phyloP scores from a whole-genome alignment of 1,140 invertebrate species.

The Colletes gigas region DNA sequence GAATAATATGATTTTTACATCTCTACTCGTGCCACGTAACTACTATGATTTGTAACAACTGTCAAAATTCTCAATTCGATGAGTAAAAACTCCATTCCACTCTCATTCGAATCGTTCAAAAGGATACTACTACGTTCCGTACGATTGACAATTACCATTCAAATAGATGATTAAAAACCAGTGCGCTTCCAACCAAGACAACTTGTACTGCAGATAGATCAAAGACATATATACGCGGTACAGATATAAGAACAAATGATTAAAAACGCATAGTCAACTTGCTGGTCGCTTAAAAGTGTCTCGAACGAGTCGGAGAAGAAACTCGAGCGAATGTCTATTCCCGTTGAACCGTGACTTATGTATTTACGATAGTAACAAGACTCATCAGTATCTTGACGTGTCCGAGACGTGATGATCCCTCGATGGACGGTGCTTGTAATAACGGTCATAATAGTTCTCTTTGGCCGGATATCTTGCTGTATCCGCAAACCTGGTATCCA shows the following conservation, averaged over 20 bases:
- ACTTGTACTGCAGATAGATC: neutral
- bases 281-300: neutral
- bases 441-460: conserved; percentile 80
- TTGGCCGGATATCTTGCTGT: conserved; percentile 72
- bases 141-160: neutral
- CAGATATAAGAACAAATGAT: too few species aligned
- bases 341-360: conserved; percentile 59
- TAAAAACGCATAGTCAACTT: neutral
- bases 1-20: conserved; percentile 42
- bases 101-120: neutral
- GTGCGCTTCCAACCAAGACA: neutral
- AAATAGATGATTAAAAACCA: neutral
- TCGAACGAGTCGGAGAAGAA: neutral
- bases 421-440: conserved; percentile 78
- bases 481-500: conserved; percentile 73
- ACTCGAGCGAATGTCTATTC: conserved; percentile 36
- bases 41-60: too few species aligned
- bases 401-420: conserved; percentile 77
- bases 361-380: conserved; percentile 61
- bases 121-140: neutral
- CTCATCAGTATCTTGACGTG: conserved; percentile 77
- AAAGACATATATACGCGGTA: neutral
- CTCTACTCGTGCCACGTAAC: too few species aligned
- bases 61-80: neutral
- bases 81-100: neutral